Base-by-base conservation (phyloP, 2,888 invertebrate genomes). In the Drosophila meridionalis region DNA sequence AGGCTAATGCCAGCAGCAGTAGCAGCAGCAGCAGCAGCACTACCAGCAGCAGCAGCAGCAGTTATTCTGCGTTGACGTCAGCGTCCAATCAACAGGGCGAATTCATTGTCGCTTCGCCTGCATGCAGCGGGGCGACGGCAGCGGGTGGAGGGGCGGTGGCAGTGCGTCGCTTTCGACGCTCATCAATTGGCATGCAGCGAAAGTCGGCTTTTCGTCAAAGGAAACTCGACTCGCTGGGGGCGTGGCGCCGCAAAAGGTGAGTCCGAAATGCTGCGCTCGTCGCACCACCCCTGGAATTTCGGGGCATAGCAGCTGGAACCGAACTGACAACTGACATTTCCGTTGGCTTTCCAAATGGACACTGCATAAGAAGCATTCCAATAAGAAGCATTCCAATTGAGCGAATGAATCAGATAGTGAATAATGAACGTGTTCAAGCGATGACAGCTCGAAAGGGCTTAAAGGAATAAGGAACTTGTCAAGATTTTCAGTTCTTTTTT, bases 181-280 rank as follows among this genome's bases (percentile, higher is more conserved):
- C 92, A 20, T 92, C 92, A 43, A 88, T 92, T 78, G 92, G 92
- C 67, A 91, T 92, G 84, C 92, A 92, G 74, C 87, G 92, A 56
- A 90, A 91, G 69, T 84, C 92, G 55, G 93, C 92, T 47, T 93
- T 92, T 76, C 92, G 92, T n/a, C 90, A 92, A 72, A 91, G 92
- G 60, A 93, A 93, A 78, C 86, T 92, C 62, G 92, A 92, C 76
- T 92, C 92, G 11, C 65, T 92, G 65, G 91, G 91, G 50, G 77
- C 86, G 32, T 91, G 87, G 89, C 90, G 92, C 2, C 92, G 91
- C 69, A 91, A 90, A 72, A 91, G 92, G 92, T 92, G 90, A 92
- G 90, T 90, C 38, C 32, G 28, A 2, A 28, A 9, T 26, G 48
- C 47, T 9, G 38, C 30, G n/a, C 8, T 26, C 11, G 40, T n/a